Conservation (phyloP, 2,888 invertebrate genomes). For the Drosophila antonietae region DNA sequence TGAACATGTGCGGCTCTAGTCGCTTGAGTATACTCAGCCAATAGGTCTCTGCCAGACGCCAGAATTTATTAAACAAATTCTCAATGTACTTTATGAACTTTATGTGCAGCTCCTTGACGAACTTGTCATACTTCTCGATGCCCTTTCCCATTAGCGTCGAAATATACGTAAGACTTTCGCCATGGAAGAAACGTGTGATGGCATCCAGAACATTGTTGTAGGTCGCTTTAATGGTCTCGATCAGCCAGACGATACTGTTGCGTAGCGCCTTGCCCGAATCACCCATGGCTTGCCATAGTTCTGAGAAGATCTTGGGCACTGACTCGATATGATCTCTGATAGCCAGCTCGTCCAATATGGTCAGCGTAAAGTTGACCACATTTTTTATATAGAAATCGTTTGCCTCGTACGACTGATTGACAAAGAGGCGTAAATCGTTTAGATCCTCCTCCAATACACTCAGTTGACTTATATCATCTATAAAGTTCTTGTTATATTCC, state of each 20-base stretch:
- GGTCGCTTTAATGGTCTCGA: conserved; percentile 88
- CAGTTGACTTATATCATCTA: conserved; percentile 89
- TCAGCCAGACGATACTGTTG: conserved; percentile 90
- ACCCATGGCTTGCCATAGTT: conserved; percentile 94
- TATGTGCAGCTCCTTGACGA: conserved; percentile 91
- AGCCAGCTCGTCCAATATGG: conserved; percentile 91
- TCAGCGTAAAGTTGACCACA: conserved; percentile 89
- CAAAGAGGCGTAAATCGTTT: conserved; percentile 87
- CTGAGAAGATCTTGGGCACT: conserved; percentile 91
- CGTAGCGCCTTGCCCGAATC: conserved; percentile 92
- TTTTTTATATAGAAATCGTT: conserved; percentile 94
- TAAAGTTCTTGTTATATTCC: conserved; percentile 88
- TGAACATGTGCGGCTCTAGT: conserved; percentile 92
- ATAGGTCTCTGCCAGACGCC: conserved; percentile 87
- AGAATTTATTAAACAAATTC: conserved; percentile 90
- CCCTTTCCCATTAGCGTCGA: conserved; percentile 89
- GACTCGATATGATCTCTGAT: conserved; percentile 91
- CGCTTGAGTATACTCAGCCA: conserved; percentile 90
- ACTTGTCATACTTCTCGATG: conserved; percentile 91
- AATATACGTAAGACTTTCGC: conserved; percentile 90
- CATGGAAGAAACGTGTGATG: conserved; percentile 89
- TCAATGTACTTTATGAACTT: conserved; percentile 89
- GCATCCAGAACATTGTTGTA: conserved; percentile 90
- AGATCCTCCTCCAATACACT: conserved; percentile 88
- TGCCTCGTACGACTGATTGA: conserved; percentile 91